These are phyloP conservation scores for Acanthoscelides obtectus DNA, from an alignment of 2,888 invertebrate genomes.

Conservation along the genomic window DNA sequence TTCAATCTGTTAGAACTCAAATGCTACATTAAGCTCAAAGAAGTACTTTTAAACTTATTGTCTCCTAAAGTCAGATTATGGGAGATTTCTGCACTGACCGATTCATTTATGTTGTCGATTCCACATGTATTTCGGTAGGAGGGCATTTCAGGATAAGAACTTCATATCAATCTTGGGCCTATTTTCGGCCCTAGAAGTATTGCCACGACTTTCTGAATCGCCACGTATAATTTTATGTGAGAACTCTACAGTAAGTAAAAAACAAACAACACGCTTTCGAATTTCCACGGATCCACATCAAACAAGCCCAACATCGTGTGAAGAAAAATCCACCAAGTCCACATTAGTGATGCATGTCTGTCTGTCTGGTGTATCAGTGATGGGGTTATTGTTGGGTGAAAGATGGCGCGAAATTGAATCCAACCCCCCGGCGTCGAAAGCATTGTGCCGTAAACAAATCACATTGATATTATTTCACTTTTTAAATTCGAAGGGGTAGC, in stretches of 20 bases:
- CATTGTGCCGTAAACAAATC: conserved; percentile 47
- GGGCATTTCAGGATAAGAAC: too few relatives aligned
- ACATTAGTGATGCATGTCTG: conserved; percentile 40
- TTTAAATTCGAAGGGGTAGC: conserved; percentile 37
- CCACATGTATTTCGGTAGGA: too few relatives aligned
- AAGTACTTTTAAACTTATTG: too few relatives aligned
- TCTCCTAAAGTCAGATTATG: too few relatives aligned
- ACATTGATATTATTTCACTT: conserved; percentile 47
- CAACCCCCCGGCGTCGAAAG: conserved; percentile 44
- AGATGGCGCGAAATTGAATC: conserved; percentile 40
- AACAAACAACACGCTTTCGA: neutral
- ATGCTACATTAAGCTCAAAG: too few relatives aligned
- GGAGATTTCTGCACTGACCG: too few relatives aligned
- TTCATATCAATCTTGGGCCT: too few relatives aligned
- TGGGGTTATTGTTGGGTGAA: conserved; percentile 42
- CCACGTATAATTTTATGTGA: neutral
- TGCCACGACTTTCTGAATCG: too few relatives aligned
- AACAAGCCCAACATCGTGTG: neutral
- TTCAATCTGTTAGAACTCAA: too few relatives aligned
- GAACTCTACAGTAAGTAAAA: neutral
- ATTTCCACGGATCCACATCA: neutral
- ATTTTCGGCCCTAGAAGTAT: too few relatives aligned
- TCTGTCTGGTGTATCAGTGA: conserved; percentile 25
- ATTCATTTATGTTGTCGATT: too few relatives aligned
- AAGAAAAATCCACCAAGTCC: conserved; percentile 21